Percentiles rank a stretch among this genome's conserved stretches.
Evolutionary conservation across 2,113 vertebrate species (phyloP).

Genomic region (Helogale parvula): DNA sequence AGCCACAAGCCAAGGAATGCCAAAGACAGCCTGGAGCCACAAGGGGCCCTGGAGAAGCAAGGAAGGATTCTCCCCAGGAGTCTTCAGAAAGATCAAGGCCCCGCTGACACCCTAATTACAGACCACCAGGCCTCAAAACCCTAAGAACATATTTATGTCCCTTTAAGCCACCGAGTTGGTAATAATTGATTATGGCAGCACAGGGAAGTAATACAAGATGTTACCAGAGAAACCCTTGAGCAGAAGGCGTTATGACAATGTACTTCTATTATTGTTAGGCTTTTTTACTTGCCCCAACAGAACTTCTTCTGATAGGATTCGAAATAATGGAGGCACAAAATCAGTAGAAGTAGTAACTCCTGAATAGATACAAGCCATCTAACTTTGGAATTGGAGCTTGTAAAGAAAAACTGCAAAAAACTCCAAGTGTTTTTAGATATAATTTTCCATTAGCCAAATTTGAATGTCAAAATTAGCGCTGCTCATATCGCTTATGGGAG

Average conservation of each 20-base stretch:
- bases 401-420: neutral
- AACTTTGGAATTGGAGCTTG: neutral
- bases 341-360: neutral
- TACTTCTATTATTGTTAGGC: neutral
- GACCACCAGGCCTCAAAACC: neutral
- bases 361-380: neutral
- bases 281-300: neutral
- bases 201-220: neutral
- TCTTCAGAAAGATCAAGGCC: neutral
- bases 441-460: neutral
- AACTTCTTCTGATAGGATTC: neutral
- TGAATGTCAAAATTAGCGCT: neutral
- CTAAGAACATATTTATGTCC: neutral
- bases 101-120: neutral
- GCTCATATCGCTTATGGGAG: neutral
- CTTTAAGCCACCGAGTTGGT: neutral
- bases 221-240: neutral
- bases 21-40: fast-evolving
- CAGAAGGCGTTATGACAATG: neutral
- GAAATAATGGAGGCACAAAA: neutral
- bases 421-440: neutral
- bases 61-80: neutral
- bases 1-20: neutral
- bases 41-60: neutral
- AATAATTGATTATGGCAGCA: neutral